Percentiles rank a stretch among this genome's conserved stretches.
Evolutionary conservation across 2,888 invertebrate species (phyloP).

Genomic region (Patella pellucida): DNA sequence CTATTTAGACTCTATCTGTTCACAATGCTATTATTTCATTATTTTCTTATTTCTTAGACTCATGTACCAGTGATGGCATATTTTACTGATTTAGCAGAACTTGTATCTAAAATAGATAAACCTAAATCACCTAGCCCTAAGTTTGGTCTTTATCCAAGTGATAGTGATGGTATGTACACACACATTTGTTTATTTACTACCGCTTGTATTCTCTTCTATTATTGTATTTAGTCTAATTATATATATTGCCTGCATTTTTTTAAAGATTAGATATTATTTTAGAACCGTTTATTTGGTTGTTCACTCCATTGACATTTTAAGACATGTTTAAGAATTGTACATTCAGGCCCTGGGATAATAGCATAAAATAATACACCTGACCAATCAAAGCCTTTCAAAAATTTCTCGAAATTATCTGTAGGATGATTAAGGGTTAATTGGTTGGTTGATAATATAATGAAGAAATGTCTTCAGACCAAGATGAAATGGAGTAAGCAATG

Average conservation of each 20-base stretch:
- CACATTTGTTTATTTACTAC: neutral
- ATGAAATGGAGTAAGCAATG: too few relatives aligned
- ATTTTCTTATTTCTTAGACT: slow-evolving; percentile 39
- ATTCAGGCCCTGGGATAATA: too few relatives aligned
- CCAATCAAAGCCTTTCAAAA: too few relatives aligned
- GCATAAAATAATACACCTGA: too few relatives aligned
- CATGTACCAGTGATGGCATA: slow-evolving; percentile 60
- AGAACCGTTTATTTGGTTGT: neutral
- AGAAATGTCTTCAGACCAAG: too few relatives aligned
- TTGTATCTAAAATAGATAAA: slow-evolving; percentile 68
- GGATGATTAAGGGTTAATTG: too few relatives aligned
- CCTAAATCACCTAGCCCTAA: slow-evolving; percentile 39
- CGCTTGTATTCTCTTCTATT: too few relatives aligned
- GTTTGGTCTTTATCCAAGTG: slow-evolving; percentile 11
- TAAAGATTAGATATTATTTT: neutral
- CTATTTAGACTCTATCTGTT: neutral
- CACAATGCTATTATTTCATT: neutral
- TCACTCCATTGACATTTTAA: too few relatives aligned
- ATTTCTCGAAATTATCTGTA: too few relatives aligned
- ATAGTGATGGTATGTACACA: slow-evolving; percentile 24
- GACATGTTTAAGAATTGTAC: too few relatives aligned
- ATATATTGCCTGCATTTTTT: neutral
- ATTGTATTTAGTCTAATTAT: slow-evolving; percentile 4
- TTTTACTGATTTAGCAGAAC: slow-evolving; percentile 70
- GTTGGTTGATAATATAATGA: too few relatives aligned